These are phyloP conservation scores for Lysandra bellargus DNA, from an alignment of 2,888 invertebrate genomes.

Conservation along the genomic window DNA sequence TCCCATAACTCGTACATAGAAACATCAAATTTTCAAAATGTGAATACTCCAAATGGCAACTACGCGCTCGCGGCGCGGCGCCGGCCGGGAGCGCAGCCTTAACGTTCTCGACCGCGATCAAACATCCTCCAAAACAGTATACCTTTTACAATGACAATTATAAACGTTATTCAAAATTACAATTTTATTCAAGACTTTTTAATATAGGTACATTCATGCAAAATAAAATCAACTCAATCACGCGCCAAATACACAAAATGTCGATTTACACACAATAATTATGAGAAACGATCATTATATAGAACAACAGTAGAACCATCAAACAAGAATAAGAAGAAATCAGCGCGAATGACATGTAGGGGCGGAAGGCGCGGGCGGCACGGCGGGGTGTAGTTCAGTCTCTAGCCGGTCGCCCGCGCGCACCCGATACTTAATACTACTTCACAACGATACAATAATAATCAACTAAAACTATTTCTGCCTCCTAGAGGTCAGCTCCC, in stretches of 20 bases:
- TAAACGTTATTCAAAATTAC: conserved; percentile 20
- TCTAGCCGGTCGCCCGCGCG: conserved; percentile 66
- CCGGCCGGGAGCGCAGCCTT: conserved; percentile 29
- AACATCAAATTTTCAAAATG: conserved; percentile 47
- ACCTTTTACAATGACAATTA: conserved; percentile 19
- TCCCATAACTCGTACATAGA: conserved; percentile 55
- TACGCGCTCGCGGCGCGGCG: conserved; percentile 34
- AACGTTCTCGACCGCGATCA: conserved; percentile 38
- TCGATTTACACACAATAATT: conserved; percentile 62
- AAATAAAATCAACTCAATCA: conserved; percentile 63
- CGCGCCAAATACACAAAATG: conserved; percentile 69
- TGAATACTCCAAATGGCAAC: conserved; percentile 44
- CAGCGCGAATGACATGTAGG: conserved; percentile 68
- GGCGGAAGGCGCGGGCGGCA: conserved; percentile 54
- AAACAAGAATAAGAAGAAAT: conserved; percentile 69
- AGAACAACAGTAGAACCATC: conserved; percentile 71
- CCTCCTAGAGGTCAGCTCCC: conserved; percentile 46
- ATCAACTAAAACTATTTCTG: conserved; percentile 71
- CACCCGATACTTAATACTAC: conserved; percentile 71
- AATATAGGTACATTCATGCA: conserved; percentile 45
- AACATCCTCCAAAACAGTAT: conserved; percentile 24
- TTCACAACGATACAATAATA: conserved; percentile 76
- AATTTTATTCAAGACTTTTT: conserved; percentile 36
- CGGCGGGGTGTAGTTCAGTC: conserved; percentile 74
- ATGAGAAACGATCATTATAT: conserved; percentile 63